phyloP scores from a whole-genome alignment of 2,113 vertebrate species.

The Saguinus imperator region DNA sequence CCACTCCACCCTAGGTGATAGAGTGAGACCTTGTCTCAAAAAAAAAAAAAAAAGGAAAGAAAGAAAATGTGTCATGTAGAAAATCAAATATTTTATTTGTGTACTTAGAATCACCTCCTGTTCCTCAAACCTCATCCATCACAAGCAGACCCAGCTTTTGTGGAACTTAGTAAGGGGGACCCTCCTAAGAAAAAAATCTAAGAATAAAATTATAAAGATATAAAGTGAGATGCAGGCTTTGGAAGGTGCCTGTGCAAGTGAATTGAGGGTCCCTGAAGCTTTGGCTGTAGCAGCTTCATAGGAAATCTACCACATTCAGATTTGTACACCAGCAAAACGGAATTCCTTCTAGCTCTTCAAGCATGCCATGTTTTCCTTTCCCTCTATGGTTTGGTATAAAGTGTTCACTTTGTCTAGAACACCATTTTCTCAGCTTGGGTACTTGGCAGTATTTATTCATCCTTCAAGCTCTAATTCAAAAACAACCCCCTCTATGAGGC shows the following conservation, averaged over 20 bases:
- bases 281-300: not conserved
- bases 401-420: not conserved
- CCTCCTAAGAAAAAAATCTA: not conserved
- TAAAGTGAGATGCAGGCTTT: not conserved
- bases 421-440: not conserved
- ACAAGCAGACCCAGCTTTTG: slow-evolving; percentile 6
- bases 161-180: not conserved
- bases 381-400: not conserved
- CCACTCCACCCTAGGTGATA: too few relatives aligned
- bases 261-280: not conserved
- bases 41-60: too few relatives aligned
- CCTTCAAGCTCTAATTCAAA: not conserved
- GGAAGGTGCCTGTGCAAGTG: not conserved
- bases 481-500: not conserved
- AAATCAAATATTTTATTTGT: not conserved
- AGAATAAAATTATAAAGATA: not conserved
- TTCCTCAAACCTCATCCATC: not conserved
- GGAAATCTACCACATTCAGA: not conserved
- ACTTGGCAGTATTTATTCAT: not conserved
- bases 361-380: not conserved
- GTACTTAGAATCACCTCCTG: not conserved
- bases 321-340: not conserved
- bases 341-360: not conserved
- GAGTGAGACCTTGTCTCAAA: too few relatives aligned
- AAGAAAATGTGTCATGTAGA: not conserved